Base-by-base conservation (phyloP, 2,113 vertebrate genomes). In the Nothobranchius kuhntae region DNA sequence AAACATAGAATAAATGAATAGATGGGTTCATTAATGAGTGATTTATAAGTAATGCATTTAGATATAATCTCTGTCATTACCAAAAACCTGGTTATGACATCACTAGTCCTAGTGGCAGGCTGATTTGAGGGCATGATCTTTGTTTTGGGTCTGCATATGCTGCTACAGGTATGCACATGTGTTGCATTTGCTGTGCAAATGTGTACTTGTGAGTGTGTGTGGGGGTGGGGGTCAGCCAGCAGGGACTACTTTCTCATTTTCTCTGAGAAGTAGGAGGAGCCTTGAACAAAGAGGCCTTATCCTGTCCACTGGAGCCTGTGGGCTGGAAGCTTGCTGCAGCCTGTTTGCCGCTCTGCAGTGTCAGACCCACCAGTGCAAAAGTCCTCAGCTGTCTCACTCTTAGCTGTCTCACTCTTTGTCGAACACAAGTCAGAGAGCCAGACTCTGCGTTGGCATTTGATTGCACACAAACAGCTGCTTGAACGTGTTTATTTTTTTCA, bases 251-350 rank as follows among this genome's bases (percentile, higher is more conserved):
- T 95, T 96, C 93, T 95, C 91, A 88, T 95, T 95, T 94, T 95
- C 93, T 94, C 93, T 93, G 92, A 92, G 89, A 88, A 91, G 93
- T 89, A 94, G 86, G 89, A 71, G 87, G 87, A 86, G 86, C 61
- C 64, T 83, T 65, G 67, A 95, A 97, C 95, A 96, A 97, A 97
- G 95, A 80, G 89, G 87, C 93, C 93, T 96, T 98, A 95, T 98
- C 93, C 95, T 78, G 81, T 89, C 81, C 65, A 87, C 91, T 81
- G 87, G 86, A 86, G 93, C 93, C 94, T 85, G 84, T 69, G 83
- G 92, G 91, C 90, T 90, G 69, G 86, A 90, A 92, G 92, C 93
- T 93, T 95, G 94, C 92, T 87, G 81, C 77, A 84, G 84, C 87
- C 77, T 88, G 86, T 75, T 66, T 42, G 71, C 80, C 79, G 76